A percentile compares a stretch with the other conserved stretches of the same genome.
Evolutionary conservation across 2,888 invertebrate species (phyloP).

Genomic region (Ypsolopha scabrella): DNA sequence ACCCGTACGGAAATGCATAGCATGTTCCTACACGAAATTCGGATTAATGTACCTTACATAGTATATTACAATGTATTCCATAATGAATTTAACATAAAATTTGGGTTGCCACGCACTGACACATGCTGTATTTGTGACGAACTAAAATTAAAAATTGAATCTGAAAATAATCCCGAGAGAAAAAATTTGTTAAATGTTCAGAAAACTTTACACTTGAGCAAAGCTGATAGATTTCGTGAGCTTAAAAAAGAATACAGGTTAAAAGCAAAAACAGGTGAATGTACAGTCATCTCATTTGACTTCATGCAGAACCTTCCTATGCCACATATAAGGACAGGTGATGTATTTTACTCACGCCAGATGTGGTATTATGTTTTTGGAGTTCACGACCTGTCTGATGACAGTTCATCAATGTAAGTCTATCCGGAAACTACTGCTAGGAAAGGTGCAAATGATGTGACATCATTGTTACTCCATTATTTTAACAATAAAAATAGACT

Average conservation of each 20-base stretch:
- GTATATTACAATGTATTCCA: conserved; percentile 3
- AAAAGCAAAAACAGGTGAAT: conserved; percentile 4
- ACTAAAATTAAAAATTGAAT: conserved; percentile 6
- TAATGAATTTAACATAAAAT: conserved; percentile 5
- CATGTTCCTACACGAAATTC: neutral
- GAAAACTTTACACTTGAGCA: conserved; percentile 5
- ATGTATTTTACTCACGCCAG: too few species aligned
- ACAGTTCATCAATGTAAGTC: conserved; percentile 4
- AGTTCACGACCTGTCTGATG: conserved; percentile 5
- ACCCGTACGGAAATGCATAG: conserved; percentile 1
- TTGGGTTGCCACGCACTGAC: conserved; percentile 6
- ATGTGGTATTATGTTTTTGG: conserved; percentile 9
- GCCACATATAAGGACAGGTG: conserved; percentile 7
- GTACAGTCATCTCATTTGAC: conserved; percentile 5
- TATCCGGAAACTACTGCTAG: conserved; percentile 8
- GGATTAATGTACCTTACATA: neutral
- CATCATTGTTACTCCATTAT: conserved; percentile 7
- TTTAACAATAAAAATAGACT: conserved; percentile 5
- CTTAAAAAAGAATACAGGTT: conserved; percentile 5
- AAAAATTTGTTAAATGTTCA: neutral
- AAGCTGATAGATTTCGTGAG: conserved; percentile 5
- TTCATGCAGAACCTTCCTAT: conserved; percentile 5
- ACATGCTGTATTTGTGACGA: conserved; percentile 5
- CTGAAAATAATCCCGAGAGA: neutral
- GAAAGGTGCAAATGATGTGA: conserved; percentile 10